phyloP scores from a whole-genome alignment of 2,797 vertebrate genomes.

The Pseudochaenichthys georgianus region DNA sequence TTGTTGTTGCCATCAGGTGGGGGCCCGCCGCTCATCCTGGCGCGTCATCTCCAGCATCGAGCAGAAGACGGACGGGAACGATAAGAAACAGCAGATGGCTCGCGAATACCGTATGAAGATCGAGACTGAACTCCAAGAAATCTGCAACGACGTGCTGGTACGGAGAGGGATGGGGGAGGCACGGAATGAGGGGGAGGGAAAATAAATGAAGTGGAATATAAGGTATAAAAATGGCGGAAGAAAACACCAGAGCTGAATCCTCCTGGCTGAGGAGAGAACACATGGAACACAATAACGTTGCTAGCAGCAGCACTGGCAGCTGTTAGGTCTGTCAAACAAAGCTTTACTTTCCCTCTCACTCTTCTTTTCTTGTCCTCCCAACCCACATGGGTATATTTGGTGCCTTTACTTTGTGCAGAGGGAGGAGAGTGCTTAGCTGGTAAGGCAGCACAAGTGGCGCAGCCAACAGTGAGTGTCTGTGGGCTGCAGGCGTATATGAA shows the following conservation, averaged over 20 bases:
- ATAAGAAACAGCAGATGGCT: slow-evolving; percentile 98
- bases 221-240: not conserved
- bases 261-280: not conserved
- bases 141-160: slow-evolving; percentile 99
- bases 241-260: not conserved
- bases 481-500: no score
- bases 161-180: slow-evolving; percentile 34
- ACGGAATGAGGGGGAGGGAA: not conserved
- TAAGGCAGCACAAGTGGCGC: not conserved
- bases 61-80: slow-evolving; percentile 95
- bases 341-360: slow-evolving; percentile 34
- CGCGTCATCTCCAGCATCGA: slow-evolving; percentile 99
- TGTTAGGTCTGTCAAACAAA: slow-evolving; percentile 32
- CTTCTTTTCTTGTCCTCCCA: not conserved
- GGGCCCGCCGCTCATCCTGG: slow-evolving; percentile 98
- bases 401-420: not conserved
- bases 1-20: slow-evolving; percentile 76
- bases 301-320: no score
- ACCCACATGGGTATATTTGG: not conserved
- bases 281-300: slow-evolving; percentile 7
- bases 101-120: slow-evolving; percentile 96
- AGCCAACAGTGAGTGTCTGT: not conserved
- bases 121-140: slow-evolving; percentile 94
- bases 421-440: not conserved
- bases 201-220: not conserved